Conservation (phyloP, 2,113 vertebrate species). For the Syrrhaptes paradoxus region DNA sequence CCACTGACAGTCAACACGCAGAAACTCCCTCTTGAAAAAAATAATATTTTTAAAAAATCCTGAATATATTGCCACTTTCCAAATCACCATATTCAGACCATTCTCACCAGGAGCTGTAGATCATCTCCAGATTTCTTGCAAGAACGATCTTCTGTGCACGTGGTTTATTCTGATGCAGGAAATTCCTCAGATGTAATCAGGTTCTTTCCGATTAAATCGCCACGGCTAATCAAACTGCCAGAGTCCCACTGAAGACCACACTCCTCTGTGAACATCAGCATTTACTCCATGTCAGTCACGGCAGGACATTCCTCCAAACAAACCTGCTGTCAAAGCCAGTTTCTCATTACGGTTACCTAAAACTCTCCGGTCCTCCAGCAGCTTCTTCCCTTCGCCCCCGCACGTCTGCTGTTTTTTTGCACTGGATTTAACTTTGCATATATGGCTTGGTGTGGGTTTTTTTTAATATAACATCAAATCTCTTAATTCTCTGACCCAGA, state of each 20-base stretch:
- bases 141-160: background rate
- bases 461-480: constrained; percentile 65
- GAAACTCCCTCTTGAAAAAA: constrained; percentile 1
- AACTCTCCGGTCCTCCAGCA: background rate
- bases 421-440: constrained; percentile 39
- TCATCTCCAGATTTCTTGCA: background rate
- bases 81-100: background rate
- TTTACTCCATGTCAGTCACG: background rate
- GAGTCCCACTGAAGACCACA: background rate
- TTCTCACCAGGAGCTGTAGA: background rate
- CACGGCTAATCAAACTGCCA: background rate
- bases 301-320: background rate
- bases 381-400: background rate
- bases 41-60: background rate
- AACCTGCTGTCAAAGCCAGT: background rate
- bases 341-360: background rate
- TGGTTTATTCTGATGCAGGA: background rate
- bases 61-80: background rate
- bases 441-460: background rate
- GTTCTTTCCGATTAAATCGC: background rate
- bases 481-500: constrained; percentile 76
- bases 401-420: constrained; percentile 26
- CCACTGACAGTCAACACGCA: background rate
- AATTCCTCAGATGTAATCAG: background rate
- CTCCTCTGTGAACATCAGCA: accelerated